phyloP scores from a whole-genome alignment of 2,113 vertebrate species.

The Mesoclemmys tuberculata region DNA sequence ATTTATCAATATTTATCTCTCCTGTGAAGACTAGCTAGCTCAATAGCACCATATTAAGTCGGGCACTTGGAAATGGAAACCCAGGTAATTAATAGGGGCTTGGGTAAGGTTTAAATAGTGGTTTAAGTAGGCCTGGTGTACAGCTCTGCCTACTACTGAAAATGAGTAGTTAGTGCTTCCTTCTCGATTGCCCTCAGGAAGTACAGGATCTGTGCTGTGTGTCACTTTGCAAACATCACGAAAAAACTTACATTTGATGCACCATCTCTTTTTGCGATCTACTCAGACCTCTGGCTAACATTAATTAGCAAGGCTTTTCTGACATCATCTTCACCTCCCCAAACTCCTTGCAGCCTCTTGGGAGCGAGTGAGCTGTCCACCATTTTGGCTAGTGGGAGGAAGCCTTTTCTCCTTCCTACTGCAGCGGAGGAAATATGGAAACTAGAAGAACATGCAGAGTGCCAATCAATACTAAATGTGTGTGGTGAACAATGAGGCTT shows the following conservation, averaged over 20 bases:
- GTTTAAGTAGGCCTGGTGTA: neutral
- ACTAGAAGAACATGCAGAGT: neutral
- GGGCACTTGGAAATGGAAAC: slow-evolving; percentile 1
- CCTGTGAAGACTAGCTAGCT: slow-evolving; percentile 1
- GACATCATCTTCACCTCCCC: slow-evolving; percentile 23
- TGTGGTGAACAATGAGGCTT: neutral
- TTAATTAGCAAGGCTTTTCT: slow-evolving; percentile 54
- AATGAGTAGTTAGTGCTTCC: slow-evolving; percentile 28
- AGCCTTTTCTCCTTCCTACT: neutral
- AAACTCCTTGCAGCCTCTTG: neutral
- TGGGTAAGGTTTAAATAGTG: neutral
- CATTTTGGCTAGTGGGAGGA: neutral
- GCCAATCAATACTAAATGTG: neutral
- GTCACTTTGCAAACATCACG: slow-evolving; percentile 55
- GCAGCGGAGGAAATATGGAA: neutral
- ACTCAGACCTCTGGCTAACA: slow-evolving; percentile 41
- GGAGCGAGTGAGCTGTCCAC: neutral
- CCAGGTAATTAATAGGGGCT: neutral
- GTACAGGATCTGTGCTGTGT: slow-evolving; percentile 47
- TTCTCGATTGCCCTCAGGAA: neutral
- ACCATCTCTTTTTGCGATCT: slow-evolving; percentile 45
- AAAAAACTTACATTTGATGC: slow-evolving; percentile 62
- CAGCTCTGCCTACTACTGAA: neutral
- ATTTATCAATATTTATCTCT: slow-evolving; percentile 15
- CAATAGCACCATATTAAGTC: neutral